Evolutionary conservation across 2,113 vertebrate genomes (phyloP).

Genomic region (Papio anubis): DNA sequence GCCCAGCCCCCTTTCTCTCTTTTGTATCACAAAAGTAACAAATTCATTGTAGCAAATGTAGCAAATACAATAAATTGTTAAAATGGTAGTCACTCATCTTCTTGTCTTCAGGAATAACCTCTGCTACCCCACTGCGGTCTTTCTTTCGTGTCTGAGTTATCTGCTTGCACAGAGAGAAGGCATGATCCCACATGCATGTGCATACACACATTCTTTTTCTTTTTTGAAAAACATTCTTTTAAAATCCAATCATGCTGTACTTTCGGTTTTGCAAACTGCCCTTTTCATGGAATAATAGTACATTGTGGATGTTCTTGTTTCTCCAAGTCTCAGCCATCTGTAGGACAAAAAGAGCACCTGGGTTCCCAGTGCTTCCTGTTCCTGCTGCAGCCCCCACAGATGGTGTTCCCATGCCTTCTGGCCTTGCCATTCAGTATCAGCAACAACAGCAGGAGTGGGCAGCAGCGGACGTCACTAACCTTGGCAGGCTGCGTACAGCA

Average conservation of each 20-base stretch:
- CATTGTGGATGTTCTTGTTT: neutral
- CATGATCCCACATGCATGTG: fast-evolving
- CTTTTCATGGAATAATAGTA: neutral
- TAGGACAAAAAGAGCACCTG: neutral
- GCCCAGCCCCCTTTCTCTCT: neutral
- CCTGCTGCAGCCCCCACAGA: neutral
- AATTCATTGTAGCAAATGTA: neutral
- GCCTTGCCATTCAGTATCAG: neutral
- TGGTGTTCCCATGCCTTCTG: neutral
- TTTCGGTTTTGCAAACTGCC: neutral
- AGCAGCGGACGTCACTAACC: neutral
- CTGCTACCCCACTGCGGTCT: neutral
- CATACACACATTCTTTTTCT: fast-evolving
- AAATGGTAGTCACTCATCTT: neutral
- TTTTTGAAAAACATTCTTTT: neutral
- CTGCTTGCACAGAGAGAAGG: neutral
- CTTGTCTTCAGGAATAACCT: fast-evolving
- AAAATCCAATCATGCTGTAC: neutral
- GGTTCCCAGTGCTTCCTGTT: neutral
- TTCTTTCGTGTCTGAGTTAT: neutral
- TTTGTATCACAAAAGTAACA: neutral
- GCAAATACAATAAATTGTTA: neutral
- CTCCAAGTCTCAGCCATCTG: neutral
- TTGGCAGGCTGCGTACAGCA: neutral
- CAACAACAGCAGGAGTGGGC: neutral